phyloP scores from a whole-genome alignment of 2,888 invertebrate genomes.

The Allolobophora icterica region DNA sequence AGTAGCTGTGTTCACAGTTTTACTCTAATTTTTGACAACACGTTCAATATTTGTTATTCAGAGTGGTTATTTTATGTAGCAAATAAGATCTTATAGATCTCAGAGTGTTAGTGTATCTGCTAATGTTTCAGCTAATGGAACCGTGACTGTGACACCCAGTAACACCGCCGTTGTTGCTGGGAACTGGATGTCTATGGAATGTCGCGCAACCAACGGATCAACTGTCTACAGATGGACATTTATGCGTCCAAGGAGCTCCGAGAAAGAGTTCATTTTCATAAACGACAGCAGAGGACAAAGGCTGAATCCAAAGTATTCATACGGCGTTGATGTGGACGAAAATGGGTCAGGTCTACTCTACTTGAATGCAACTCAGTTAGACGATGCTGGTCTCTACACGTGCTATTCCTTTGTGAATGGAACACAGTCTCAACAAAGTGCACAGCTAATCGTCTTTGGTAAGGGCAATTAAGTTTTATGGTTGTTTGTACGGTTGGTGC shows the following conservation, averaged over 20 bases:
- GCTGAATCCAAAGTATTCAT: not conserved
- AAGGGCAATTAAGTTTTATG: too few relatives aligned
- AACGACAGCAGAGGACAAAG: not conserved
- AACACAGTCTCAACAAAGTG: too few relatives aligned
- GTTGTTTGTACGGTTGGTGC: too few relatives aligned
- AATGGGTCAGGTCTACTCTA: too few relatives aligned
- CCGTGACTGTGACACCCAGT: conserved; percentile 8
- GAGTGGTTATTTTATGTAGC: not conserved
- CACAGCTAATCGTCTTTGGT: too few relatives aligned
- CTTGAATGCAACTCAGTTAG: too few relatives aligned
- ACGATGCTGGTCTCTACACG: too few relatives aligned
- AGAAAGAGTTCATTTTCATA: not conserved
- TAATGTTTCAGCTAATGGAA: not conserved
- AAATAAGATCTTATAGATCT: not conserved
- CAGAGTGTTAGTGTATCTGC: not conserved
- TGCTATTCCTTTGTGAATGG: too few relatives aligned
- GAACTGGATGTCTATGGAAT: not conserved
- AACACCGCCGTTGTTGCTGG: not conserved
- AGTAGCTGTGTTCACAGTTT: not conserved
- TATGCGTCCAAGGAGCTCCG: not conserved
- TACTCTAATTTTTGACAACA: not conserved
- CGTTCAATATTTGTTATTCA: not conserved
- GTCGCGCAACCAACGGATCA: not conserved
- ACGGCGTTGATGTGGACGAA: not conserved
- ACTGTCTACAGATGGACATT: not conserved